A percentile compares a stretch with the other conserved stretches of the same genome.
These are phyloP conservation scores for Lordiphosa clarofinis DNA, from an alignment of 1,140 invertebrate species.

Conservation along the genomic window DNA sequence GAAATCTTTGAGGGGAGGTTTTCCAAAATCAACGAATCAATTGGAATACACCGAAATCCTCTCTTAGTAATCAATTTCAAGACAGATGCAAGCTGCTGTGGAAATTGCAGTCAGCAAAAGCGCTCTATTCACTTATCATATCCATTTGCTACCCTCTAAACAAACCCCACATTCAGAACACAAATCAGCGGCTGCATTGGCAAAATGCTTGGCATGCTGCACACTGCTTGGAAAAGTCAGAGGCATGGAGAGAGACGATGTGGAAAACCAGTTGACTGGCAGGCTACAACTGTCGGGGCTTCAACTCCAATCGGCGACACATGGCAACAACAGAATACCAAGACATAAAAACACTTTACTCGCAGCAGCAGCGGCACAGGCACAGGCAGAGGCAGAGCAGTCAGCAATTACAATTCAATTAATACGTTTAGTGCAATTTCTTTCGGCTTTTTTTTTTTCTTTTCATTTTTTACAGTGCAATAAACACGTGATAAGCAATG, in stretches of 20 bases:
- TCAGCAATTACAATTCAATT: slow-evolving; percentile 75
- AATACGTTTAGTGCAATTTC: slow-evolving; percentile 68
- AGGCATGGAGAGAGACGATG: background rate
- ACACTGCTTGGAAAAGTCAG: slow-evolving; percentile 46
- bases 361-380: too few relatives aligned
- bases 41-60: too few relatives aligned
- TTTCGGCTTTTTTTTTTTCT: slow-evolving; percentile 7
- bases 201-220: slow-evolving; percentile 48
- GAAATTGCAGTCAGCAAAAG: too few relatives aligned
- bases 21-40: too few relatives aligned
- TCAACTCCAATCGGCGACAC: slow-evolving; percentile 13
- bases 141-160: slow-evolving; percentile 26
- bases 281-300: slow-evolving; percentile 14
- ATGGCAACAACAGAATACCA: slow-evolving; percentile 10
- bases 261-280: slow-evolving; percentile 14
- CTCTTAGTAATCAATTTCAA: too few relatives aligned
- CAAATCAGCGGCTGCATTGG: slow-evolving; percentile 48
- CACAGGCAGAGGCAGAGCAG: background rate
- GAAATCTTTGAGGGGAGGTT: too few relatives aligned
- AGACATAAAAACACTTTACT: slow-evolving; percentile 9
- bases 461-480: slow-evolving; percentile 49
- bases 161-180: slow-evolving; percentile 20
- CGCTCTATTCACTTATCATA: too few relatives aligned
- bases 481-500: slow-evolving; percentile 66
- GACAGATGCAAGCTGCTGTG: too few relatives aligned